These are phyloP conservation scores for Siniperca obscura DNA, from an alignment of 2,797 vertebrate species.

Conservation along the genomic window DNA sequence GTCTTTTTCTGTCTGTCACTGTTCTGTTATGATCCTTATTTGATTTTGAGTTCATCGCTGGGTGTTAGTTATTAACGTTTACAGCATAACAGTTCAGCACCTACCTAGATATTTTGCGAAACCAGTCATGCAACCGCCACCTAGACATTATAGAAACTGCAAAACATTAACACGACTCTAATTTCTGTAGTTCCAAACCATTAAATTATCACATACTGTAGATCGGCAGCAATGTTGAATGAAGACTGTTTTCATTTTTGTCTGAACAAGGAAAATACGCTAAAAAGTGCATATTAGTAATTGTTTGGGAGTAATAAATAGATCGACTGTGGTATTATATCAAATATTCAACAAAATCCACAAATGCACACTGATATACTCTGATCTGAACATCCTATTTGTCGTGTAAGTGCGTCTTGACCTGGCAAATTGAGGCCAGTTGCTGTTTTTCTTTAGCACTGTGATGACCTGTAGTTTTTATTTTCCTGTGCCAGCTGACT, in stretches of 20 bases:
- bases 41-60: constrained; percentile 8
- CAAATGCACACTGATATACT: background rate
- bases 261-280: constrained; percentile 7
- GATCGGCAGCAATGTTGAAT: background rate
- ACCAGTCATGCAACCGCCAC: constrained; percentile 59
- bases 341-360: background rate
- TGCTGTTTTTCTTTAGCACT: background rate
- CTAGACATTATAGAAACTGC: constrained; percentile 79
- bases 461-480: background rate
- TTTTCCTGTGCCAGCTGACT: background rate
- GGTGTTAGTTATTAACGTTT: constrained; percentile 42
- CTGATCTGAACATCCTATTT: background rate
- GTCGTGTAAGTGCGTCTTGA: background rate
- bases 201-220: background rate
- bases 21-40: constrained; percentile 1
- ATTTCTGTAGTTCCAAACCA: constrained; percentile 19
- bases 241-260: background rate
- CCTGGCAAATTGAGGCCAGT: background rate
- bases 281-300: background rate
- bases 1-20: background rate
- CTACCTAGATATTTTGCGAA: constrained; percentile 73
- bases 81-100: constrained; percentile 46
- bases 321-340: background rate
- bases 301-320: background rate
- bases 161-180: constrained; percentile 71